Conservation (phyloP, 2,888 invertebrate species). For the Aphodius sticticus region DNA sequence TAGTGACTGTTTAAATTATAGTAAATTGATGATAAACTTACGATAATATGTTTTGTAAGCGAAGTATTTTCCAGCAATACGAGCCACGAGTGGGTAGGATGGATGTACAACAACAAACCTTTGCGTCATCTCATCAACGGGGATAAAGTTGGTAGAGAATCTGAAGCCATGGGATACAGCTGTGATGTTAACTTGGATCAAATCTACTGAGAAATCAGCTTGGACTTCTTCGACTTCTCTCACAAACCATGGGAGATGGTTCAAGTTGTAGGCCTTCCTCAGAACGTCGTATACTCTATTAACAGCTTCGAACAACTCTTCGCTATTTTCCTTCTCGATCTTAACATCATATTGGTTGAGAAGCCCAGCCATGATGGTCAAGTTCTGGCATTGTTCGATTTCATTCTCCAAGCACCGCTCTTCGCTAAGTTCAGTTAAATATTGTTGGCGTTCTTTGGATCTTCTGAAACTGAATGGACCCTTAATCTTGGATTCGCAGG, state of each 20-base stretch:
- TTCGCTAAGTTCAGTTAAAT: not conserved
- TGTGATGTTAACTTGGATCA: not conserved
- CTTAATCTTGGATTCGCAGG: not conserved
- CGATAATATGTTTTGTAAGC: constrained; percentile 62
- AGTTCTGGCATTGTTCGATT: constrained; percentile 61
- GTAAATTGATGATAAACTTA: constrained; percentile 57
- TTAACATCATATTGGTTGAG: constrained; percentile 63
- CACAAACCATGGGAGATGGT: not conserved
- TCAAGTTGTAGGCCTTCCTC: not conserved
- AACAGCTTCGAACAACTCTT: not conserved
- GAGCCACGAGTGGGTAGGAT: constrained; percentile 56
- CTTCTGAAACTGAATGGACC: constrained; percentile 4
- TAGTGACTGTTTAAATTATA: not conserved
- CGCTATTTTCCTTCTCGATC: constrained; percentile 63
- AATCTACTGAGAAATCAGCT: not conserved
- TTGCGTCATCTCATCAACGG: constrained; percentile 56
- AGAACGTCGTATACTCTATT: not conserved
- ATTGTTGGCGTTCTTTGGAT: not conserved
- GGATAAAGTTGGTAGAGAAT: constrained; percentile 47
- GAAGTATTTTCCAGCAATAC: constrained; percentile 47
- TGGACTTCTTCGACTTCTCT: not conserved
- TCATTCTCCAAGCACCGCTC: not conserved
- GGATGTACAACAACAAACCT: constrained; percentile 61
- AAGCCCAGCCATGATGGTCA: constrained; percentile 64
- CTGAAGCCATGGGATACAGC: not conserved